Conservation (phyloP, 2,113 vertebrate genomes). For the Tinamus guttatus region DNA sequence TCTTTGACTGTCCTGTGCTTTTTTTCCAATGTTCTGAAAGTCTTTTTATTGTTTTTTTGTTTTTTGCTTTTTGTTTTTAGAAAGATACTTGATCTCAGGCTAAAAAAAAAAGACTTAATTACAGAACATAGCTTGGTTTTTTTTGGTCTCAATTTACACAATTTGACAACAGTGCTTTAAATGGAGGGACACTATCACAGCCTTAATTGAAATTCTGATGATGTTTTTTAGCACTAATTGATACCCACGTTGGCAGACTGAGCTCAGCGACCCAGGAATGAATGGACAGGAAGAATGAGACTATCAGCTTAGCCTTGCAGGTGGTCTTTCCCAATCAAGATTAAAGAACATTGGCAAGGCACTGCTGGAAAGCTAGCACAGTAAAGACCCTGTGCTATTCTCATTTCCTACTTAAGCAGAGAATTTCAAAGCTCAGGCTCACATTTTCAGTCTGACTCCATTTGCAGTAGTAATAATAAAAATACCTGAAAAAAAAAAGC, state of each 20-base stretch:
- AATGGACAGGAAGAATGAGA: conserved; percentile 73
- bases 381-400: conserved; percentile 41
- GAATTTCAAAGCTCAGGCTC: conserved; percentile 47
- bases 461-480: conserved; percentile 41
- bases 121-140: neutral
- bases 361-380: conserved; percentile 49
- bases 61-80: neutral
- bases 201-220: conserved; percentile 71
- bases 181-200: conserved; percentile 16
- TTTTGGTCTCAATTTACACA: conserved; percentile 57
- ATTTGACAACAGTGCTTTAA: conserved; percentile 65
- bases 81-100: conserved; percentile 16
- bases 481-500: conserved; percentile 18
- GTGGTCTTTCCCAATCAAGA: conserved; percentile 68
- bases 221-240: conserved; percentile 66
- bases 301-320: conserved; percentile 70
- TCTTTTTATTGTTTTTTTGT: conserved; percentile 18
- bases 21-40: conserved; percentile 48
- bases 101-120: conserved; percentile 58
- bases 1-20: conserved; percentile 24
- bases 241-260: conserved; percentile 68
- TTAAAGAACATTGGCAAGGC: conserved; percentile 60
- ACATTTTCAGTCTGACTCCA: conserved; percentile 34
- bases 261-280: conserved; percentile 68
- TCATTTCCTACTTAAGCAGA: conserved; percentile 37